phyloP scores from a whole-genome alignment of 2,797 vertebrate genomes.

The Anguilla marmorata region DNA sequence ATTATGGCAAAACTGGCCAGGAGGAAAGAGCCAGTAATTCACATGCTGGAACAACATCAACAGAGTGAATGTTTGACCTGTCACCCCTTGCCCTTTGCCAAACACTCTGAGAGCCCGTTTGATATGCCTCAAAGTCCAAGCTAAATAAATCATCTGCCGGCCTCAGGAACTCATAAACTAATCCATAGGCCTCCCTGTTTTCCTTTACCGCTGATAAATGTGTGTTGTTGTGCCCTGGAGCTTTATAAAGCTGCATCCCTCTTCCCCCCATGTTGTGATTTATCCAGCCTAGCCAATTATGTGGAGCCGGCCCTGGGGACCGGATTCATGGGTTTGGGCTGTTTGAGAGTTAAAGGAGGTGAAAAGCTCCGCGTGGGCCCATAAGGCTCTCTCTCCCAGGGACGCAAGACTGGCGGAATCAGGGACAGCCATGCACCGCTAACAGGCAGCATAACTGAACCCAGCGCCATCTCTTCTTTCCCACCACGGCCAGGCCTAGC shows the following conservation, averaged over 20 bases:
- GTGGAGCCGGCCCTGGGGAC: background rate
- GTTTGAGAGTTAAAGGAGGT: constrained; percentile 33
- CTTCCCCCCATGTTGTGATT: background rate
- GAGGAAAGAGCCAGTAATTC: constrained; percentile 41
- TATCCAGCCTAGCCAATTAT: constrained; percentile 3
- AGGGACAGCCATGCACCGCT: constrained; percentile 2
- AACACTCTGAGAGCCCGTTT: constrained; percentile 38
- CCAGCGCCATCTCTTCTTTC: background rate
- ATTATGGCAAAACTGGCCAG: constrained; percentile 28
- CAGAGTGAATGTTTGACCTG: constrained; percentile 48
- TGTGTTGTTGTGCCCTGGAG: constrained; percentile 4
- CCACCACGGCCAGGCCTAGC: background rate
- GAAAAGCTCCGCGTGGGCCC: background rate
- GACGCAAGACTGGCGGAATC: background rate
- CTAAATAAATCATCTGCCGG: constrained; percentile 47
- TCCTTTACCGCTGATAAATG: constrained; percentile 27
- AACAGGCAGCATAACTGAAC: background rate
- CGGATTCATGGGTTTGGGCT: constrained; percentile 23
- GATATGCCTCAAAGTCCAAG: constrained; percentile 43
- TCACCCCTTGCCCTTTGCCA: constrained; percentile 42
- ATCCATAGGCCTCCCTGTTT: constrained; percentile 34
- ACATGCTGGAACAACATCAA: constrained; percentile 43
- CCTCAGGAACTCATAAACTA: constrained; percentile 40
- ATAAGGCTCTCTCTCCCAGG: background rate
- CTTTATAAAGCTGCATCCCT: constrained; percentile 24